Base-by-base conservation (phyloP, 2,113 vertebrate genomes). In the Halcyon senegalensis region DNA sequence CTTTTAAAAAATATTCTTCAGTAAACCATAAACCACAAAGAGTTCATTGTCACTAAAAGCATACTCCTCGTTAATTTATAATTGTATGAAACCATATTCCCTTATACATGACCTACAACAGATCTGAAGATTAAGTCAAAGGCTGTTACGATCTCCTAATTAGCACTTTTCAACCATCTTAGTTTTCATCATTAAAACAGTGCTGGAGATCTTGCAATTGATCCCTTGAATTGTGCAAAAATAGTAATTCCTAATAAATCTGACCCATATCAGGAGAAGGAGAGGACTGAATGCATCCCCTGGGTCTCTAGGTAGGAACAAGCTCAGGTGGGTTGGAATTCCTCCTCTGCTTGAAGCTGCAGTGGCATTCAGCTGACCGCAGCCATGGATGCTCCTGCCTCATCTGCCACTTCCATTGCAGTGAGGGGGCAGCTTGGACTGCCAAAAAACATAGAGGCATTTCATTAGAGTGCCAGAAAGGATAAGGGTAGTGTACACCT, bases 1-100 rank as follows among this genome's bases (percentile, higher is more conserved):
- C 60, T 83, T 95, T 84, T 75, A 35, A 81, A 93, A 95, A 89
- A 62, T 66, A 87, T 81, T 94, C 83, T 62, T 89, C 77, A 84
- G 69, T 75, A 91, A 94, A 56, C 21, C 37, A 24, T 75, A 82
- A 82, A 53, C 58, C 77, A 96, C 80, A 96, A 75, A 84, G 92
- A 66, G 69, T 58, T 87, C 89, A 62, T 93, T 96, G 86, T 93
- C 55, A 53, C 58, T 78, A 92, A 82, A 75, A 93, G 56, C 37
- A n/a, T 15, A 35, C 58, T 87, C 69, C 66, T 93, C 89, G 69
- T 92, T 94, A 95, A 87, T 95, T 89, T 85, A 84, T 72, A 92
- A 90, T 87, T 66, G 43, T 20, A 44, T 62, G 88, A 87, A 90
- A 68, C 43, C 46, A 33, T 60, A 87, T 78, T 73, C 13, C 16